A percentile compares a stretch with the other conserved stretches of the same genome.
phyloP scores from a whole-genome alignment of 2,113 vertebrate species.

The Raphicerus campestris region DNA sequence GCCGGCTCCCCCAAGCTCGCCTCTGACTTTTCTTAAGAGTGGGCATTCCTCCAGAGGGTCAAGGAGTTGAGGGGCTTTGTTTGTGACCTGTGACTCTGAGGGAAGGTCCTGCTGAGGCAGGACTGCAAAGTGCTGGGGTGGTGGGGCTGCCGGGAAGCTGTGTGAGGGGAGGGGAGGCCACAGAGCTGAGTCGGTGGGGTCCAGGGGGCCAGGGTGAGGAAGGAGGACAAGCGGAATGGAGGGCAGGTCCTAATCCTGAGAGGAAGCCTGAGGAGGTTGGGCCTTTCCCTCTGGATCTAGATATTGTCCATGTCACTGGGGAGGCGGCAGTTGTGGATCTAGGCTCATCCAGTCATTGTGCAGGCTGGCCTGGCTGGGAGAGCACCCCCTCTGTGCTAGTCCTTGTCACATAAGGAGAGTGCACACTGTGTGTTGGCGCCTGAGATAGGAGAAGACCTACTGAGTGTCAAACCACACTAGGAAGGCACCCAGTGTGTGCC shows the following conservation, averaged over 20 bases:
- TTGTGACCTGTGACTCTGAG: constrained; percentile 30
- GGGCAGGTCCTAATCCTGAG: neutral
- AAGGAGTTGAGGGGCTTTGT: constrained; percentile 42
- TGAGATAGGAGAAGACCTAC: neutral
- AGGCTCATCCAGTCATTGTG: neutral
- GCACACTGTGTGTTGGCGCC: neutral
- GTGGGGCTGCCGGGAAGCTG: neutral
- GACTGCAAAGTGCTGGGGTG: neutral
- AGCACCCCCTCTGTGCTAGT: neutral
- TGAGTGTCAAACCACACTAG: neutral
- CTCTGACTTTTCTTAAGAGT: constrained; percentile 69
- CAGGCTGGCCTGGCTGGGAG: neutral
- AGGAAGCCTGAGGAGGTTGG: neutral
- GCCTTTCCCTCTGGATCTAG: neutral
- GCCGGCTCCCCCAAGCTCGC: constrained; percentile 57
- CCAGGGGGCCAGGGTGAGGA: neutral
- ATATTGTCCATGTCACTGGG: neutral
- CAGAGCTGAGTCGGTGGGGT: neutral
- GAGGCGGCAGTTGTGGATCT: neutral
- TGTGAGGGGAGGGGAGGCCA: neutral
- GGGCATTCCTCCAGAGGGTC: constrained; percentile 54
- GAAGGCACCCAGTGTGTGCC: neutral
- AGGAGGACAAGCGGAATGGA: too few species aligned
- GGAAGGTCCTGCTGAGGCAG: neutral
- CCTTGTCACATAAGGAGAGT: neutral